Percentiles rank a stretch among this genome's conserved stretches.
These are phyloP conservation scores for Drosophila macrothrix DNA, from an alignment of 2,888 invertebrate genomes.

Conservation along the genomic window DNA sequence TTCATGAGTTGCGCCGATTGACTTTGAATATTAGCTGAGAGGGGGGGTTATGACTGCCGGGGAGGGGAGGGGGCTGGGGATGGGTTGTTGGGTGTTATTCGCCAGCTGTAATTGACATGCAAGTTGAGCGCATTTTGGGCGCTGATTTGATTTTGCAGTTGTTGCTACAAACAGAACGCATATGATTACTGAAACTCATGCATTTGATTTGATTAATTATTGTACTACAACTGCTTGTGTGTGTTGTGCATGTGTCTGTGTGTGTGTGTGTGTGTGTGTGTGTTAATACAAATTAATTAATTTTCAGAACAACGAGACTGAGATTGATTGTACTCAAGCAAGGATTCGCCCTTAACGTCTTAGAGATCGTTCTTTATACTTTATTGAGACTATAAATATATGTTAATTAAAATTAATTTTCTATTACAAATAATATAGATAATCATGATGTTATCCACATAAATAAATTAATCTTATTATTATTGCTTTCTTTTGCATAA, in stretches of 20 bases:
- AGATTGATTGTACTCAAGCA: conserved; percentile 65
- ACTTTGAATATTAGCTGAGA: conserved; percentile 74
- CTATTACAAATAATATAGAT: not conserved
- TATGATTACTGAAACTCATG: conserved; percentile 74
- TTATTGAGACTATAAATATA: not conserved
- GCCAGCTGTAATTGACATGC: conserved; percentile 78
- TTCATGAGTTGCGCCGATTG: conserved; percentile 74
- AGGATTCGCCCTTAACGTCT: not conserved
- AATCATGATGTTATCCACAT: not conserved
- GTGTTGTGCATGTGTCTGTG: conserved; percentile 10
- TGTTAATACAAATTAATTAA: conserved; percentile 79
- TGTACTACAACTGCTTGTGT: conserved; percentile 54
- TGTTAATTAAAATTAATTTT: conserved; percentile 8
- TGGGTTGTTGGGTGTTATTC: conserved; percentile 11
- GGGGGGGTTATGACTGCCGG: not conserved
- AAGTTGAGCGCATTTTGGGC: conserved; percentile 70
- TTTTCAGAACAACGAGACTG: conserved; percentile 49
- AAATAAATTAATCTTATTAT: not conserved
- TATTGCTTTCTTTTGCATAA: not conserved
- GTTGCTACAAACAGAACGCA: conserved; percentile 58
- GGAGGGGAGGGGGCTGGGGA: not conserved
- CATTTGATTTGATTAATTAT: conserved; percentile 79
- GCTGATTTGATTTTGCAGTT: conserved; percentile 73
- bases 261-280: conserved; percentile 18
- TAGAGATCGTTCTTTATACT: not conserved